A percentile compares a stretch with the other conserved stretches of the same genome.
phyloP scores from a whole-genome alignment of 2,888 invertebrate species.

The Chironomus riparius region DNA sequence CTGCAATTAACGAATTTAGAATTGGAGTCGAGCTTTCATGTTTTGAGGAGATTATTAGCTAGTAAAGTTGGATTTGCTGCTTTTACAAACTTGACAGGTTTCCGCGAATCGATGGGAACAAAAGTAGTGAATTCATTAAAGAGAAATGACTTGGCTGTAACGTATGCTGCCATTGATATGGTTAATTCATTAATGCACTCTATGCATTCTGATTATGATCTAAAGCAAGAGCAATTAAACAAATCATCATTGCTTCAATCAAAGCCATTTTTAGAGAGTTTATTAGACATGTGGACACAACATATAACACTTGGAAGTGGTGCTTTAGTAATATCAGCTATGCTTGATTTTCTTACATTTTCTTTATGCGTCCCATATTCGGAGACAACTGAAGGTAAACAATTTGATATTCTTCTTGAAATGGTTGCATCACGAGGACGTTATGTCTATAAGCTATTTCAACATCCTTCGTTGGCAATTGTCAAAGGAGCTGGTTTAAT shows the following conservation, averaged over 20 bases:
- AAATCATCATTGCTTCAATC: conserved; percentile 91
- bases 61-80: conserved; percentile 97
- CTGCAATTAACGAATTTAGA: conserved; percentile 55
- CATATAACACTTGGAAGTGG: conserved; percentile 94
- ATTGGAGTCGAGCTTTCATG: conserved; percentile 92
- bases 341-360: conserved; percentile 97
- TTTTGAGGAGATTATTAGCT: conserved; percentile 82
- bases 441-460: conserved; percentile 83
- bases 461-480: conserved; percentile 95
- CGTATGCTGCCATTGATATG: conserved; percentile 95
- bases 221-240: conserved; percentile 95
- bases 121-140: conserved; percentile 87
- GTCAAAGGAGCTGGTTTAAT: conserved; percentile 97
- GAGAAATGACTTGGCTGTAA: conserved; percentile 77
- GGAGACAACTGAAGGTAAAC: conserved; percentile 95
- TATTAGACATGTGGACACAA: conserved; percentile 88
- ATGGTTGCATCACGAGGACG: conserved; percentile 90
- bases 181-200: conserved; percentile 98
- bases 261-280: conserved; percentile 80
- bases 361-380: conserved; percentile 97
- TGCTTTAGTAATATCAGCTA: conserved; percentile 90
- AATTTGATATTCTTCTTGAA: conserved; percentile 86
- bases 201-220: conserved; percentile 92
- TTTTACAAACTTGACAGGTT: conserved; percentile 80
- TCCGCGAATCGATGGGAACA: conserved; percentile 89